Percentiles rank a stretch among this genome's conserved stretches.
Conservation (phyloP, 2,888 invertebrate species). For the Athalia cordata region DNA sequence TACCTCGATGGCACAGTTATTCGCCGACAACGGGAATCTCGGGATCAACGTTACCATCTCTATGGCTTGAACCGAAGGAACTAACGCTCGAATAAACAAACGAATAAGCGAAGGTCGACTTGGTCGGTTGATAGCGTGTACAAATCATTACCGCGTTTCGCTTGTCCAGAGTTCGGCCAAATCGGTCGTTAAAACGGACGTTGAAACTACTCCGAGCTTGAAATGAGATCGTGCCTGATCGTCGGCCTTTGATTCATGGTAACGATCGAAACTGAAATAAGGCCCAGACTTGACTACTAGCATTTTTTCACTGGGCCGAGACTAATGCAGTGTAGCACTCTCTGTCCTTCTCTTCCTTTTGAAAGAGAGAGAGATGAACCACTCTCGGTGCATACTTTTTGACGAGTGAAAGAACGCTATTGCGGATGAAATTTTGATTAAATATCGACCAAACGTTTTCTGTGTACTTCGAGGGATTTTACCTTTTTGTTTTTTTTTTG, state of each 20-base stretch:
- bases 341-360: background rate
- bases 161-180: background rate
- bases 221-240: too few relatives aligned
- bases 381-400: too few relatives aligned
- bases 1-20: slow-evolving; percentile 97
- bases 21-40: slow-evolving; percentile 99
- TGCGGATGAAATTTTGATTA: background rate
- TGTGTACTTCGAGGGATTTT: background rate
- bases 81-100: background rate
- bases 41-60: slow-evolving; percentile 99
- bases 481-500: background rate
- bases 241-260: background rate
- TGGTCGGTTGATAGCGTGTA: background rate
- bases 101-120: slow-evolving; percentile 1
- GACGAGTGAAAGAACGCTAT: background rate
- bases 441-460: background rate
- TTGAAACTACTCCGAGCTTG: background rate
- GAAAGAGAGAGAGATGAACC: too few relatives aligned
- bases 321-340: background rate
- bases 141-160: background rate
- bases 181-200: slow-evolving; percentile 9
- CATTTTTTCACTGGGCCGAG: too few relatives aligned
- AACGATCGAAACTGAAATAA: background rate
- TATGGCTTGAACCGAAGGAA: slow-evolving; percentile 79
- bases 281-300: background rate